Evolutionary conservation across 2,797 vertebrate genomes (phyloP), one percentile per base, ranked within the genome.

Genomic region (Ptychadena robeensis): DNA sequence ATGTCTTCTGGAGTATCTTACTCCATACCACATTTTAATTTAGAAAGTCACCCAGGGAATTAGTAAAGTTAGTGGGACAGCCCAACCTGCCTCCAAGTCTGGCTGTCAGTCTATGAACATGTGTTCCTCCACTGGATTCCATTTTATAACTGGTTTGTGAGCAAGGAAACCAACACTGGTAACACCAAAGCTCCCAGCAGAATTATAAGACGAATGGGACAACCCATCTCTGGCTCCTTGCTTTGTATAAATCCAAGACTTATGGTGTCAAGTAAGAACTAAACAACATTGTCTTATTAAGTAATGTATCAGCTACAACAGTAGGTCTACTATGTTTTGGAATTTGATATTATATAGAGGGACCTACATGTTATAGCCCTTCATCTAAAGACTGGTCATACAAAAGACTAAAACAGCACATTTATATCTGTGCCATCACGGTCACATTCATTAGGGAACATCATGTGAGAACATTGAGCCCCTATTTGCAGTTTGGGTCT

Each of bases 61-160:
- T 3, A 61, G 59, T 4, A 9, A 27, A 28, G 10, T 10, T 61
- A 61, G 59, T 61, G 25, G 27, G 59, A 61, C 59, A 61, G 59
- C 59, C 25, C 59, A 28, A 12, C 59, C 59, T 61, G 59, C 59
- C 59, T 61, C 59, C 27, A 25, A 53, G 9, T 61, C 59, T 61
- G 53, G n/a, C n/a, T 59, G 53, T 59, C 53, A 59, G 22, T n/a
- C n/a, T 59, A n/a, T 61, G 59, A 61, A 61, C n/a, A 61, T 25
- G 27, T 9, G 28, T 10, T 61, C 2, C 59, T 14, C 8, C 27
- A 12, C n/a, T 59, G 59, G 59, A 25, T 27, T 61, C 59, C 59
- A 25, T 2, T 28, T n/a, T 57, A 57, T 57, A n/a, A 25, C 53
- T n/a, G n/a, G 7, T 61, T 4, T 61, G 59, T 28, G n/a, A 27